These are phyloP conservation scores for Trichoplusia ni DNA, from an alignment of 1,140 invertebrate species.

Conservation along the genomic window DNA sequence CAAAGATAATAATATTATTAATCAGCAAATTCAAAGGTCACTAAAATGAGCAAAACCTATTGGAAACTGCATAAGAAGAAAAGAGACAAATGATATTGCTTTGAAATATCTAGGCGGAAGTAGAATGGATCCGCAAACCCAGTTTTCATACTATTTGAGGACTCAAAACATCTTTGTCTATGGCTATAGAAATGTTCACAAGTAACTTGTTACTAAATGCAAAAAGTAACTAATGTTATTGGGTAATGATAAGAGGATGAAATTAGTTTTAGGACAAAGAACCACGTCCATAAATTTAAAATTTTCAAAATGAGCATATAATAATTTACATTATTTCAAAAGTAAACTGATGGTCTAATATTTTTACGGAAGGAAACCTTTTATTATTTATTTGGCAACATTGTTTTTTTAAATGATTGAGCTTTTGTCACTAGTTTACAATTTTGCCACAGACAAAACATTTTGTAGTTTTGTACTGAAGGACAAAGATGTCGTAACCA, in stretches of 20 bases:
- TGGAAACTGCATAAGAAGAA: constrained; percentile 35
- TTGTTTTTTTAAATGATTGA: too few relatives aligned
- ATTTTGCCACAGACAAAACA: background rate
- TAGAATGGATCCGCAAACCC: constrained; percentile 6
- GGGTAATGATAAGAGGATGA: too few relatives aligned
- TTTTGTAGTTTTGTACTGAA: background rate
- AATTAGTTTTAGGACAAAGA: too few relatives aligned
- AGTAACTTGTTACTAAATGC: too few relatives aligned
- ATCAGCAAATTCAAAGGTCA: constrained; percentile 80
- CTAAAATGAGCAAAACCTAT: constrained; percentile 55
- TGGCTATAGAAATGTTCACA: background rate
- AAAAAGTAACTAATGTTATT: too few relatives aligned
- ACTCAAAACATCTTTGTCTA: background rate
- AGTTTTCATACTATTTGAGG: background rate
- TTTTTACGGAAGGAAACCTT: too few relatives aligned
- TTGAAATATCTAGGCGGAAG: constrained; percentile 33
- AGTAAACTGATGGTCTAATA: too few relatives aligned
- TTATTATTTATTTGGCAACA: too few relatives aligned
- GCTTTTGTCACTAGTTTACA: too few relatives aligned
- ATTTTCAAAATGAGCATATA: too few relatives aligned
- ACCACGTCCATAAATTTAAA: too few relatives aligned
- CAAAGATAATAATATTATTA: constrained; percentile 80
- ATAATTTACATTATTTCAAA: too few relatives aligned
- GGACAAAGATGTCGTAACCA: constrained; percentile 47
- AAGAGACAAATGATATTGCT: constrained; percentile 49